Evolutionary conservation across 2,888 invertebrate genomes (phyloP).

Genomic region (Drosophila longiperda): DNA sequence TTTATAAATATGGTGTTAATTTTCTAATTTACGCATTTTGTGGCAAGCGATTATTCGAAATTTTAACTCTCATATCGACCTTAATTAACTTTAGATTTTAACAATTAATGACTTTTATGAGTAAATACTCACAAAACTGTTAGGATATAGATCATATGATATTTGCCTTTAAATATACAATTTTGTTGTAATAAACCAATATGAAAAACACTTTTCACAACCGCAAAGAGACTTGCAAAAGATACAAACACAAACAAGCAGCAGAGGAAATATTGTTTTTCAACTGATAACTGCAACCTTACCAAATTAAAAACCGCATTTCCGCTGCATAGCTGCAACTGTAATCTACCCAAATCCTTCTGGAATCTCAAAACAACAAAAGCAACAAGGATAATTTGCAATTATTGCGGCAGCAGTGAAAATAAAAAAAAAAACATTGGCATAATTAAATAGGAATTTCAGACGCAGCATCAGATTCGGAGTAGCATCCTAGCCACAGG

Average conservation of each 20-base stretch:
- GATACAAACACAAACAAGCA: not conserved
- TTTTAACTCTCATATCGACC: not conserved
- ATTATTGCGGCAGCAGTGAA: constrained; percentile 33
- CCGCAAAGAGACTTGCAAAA: not conserved
- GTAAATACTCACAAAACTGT: not conserved
- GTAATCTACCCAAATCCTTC: constrained; percentile 20
- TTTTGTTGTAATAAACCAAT: not conserved
- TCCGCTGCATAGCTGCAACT: not conserved
- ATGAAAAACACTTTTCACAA: not conserved
- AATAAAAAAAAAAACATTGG: constrained; percentile 33
- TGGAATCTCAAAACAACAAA: constrained; percentile 9
- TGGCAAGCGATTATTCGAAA: not conserved
- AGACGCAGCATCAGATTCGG: constrained; percentile 26
- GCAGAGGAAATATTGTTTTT: not conserved
- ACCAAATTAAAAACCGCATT: not conserved
- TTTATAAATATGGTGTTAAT: not conserved
- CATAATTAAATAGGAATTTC: constrained; percentile 49
- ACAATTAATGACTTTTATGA: not conserved
- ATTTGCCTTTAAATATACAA: not conserved
- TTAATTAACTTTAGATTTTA: not conserved
- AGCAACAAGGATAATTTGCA: constrained; percentile 36
- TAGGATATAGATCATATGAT: not conserved
- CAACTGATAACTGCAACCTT: not conserved
- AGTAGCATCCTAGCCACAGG: constrained; percentile 51
- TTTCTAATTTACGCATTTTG: not conserved